Evolutionary conservation across 2,797 vertebrate species (phyloP), one percentile per base, ranked within the genome.

Genomic region (Amblyraja radiata): DNA sequence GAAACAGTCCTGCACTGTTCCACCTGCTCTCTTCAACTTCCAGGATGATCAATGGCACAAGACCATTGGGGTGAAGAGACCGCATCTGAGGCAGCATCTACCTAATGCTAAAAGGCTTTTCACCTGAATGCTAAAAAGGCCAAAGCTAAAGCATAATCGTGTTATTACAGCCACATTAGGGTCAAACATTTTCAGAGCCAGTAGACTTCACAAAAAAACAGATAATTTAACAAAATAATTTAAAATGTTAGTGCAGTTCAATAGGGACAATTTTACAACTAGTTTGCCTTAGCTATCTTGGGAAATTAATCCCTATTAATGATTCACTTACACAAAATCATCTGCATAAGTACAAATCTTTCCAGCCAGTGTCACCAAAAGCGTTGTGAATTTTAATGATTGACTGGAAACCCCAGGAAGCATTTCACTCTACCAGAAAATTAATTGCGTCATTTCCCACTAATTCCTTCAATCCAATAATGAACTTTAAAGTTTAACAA

Each of bases 221-320:
- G 54, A 83, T 25, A 28, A 54, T 9, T 36, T 36, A 18, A 21
- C 32, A 6, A 0, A 65, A 88, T 32, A 0, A 32, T 86, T 32
- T n/a, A 86, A 86, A 58, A 86, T 86, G 83, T 61, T n/a, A 61
- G 83, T 63, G 83, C 83, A 86, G 13, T 32, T 86, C 16, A 18
- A 8, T 16, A 68, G 10, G 14, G 5, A 32, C 16, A 54, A 73
- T 74, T 91, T 73, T 46, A 73, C 18, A 36, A 73, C 9, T 18
- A 73, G 32, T 11, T 21, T 23, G 11, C 39, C 39, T 74, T 25
- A 23, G 13, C 71, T 32, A 91, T n/a, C 14, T 6, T 18, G 58
- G n/a, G n/a, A 16, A 65, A 63, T 32, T 86, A 28, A 61, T 6
- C 32, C n/a, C 8, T 88, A 0, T 36, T 86, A 23, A 63, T 32